These are phyloP conservation scores for Caenorhabditis virilis DNA, from an alignment of 2,888 invertebrate genomes.

Conservation along the genomic window DNA sequence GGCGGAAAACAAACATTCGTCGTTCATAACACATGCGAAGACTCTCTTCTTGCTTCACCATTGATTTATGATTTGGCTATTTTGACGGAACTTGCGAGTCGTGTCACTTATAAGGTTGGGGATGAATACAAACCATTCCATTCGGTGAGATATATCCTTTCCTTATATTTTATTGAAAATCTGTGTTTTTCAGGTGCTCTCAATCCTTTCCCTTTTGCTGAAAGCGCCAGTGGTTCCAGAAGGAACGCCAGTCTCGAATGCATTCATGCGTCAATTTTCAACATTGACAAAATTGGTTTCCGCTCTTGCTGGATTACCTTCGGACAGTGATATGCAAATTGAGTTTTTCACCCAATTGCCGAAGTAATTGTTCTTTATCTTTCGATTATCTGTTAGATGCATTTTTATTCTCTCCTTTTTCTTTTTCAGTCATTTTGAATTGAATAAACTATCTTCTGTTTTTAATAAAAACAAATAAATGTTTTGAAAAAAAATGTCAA, in stretches of 20 bases:
- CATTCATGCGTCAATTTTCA: conserved; percentile 84
- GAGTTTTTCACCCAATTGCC: conserved; percentile 71
- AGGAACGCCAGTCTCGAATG: conserved; percentile 84
- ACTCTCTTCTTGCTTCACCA: conserved; percentile 89
- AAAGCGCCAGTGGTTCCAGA: conserved; percentile 86
- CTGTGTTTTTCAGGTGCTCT: conserved; percentile 74
- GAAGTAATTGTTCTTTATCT: conserved; percentile 11
- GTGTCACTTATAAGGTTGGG: conserved; percentile 73
- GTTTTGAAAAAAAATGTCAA: no score
- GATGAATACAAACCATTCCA: conserved; percentile 58
- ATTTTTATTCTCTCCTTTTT: conserved; percentile 14
- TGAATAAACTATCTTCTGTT: not conserved
- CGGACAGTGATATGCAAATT: conserved; percentile 74
- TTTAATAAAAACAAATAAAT: no score
- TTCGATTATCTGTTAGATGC: no score
- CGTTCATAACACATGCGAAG: conserved; percentile 95
- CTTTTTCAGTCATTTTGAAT: conserved; percentile 11
- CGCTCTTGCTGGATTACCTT: conserved; percentile 76
- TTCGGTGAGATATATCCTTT: conserved; percentile 36
- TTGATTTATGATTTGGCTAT: conserved; percentile 88
- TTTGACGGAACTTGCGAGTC: conserved; percentile 82
- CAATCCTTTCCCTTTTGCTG: conserved; percentile 83
- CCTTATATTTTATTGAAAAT: not conserved
- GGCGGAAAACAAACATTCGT: conserved; percentile 90
- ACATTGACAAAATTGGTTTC: conserved; percentile 85